Base-by-base conservation (phyloP, 2,888 invertebrate species). In the Torymus auratus region DNA sequence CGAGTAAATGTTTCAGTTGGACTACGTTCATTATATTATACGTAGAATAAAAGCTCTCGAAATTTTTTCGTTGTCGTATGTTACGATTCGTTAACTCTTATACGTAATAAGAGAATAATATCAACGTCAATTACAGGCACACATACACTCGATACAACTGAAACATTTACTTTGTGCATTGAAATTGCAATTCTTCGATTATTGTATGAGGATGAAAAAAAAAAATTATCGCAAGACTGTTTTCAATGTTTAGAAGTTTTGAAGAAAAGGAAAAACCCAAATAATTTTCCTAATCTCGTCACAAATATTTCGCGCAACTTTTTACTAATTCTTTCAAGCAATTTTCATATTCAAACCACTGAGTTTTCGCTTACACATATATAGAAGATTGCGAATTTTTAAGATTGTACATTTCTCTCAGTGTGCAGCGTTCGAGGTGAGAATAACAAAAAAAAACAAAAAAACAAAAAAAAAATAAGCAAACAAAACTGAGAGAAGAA, bases 291-390 rank as follows among this genome's bases (percentile, higher is more conserved):
- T 80, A 79, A 73, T 80, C 67, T 76, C 71, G 67, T 82, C 78
- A 82, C 78, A 82, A 80, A 80, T 78, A 75, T 75, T 68, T 78
- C 75, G 78, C 80, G 78, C 78, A 82, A 82, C 65, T 80, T 82
- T 82, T 82, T 80, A 79, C 62, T 56, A 56, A 75, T 75, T 75
- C 70, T 75, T 78, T 78, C 68, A 68, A 75, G 56, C 62, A 75
- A 80, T 68, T 80, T 60, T 78, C 75, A 69, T 78, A 78, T 68
- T 76, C 67, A 82, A 41, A 69, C 41, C 73, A 74, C 80, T 77
- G 23, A 73, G 62, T 73, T 82, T 52, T 80, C 56, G 80, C 78
- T 80, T 78, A 71, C 72, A 75, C 67, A 69, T 72, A 77, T 78
- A 69, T 67, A 78, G 76, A 81, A 76, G 56, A 72, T 72, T 79